Conservation (phyloP, 2,888 invertebrate genomes). For the Pecten maximus region DNA sequence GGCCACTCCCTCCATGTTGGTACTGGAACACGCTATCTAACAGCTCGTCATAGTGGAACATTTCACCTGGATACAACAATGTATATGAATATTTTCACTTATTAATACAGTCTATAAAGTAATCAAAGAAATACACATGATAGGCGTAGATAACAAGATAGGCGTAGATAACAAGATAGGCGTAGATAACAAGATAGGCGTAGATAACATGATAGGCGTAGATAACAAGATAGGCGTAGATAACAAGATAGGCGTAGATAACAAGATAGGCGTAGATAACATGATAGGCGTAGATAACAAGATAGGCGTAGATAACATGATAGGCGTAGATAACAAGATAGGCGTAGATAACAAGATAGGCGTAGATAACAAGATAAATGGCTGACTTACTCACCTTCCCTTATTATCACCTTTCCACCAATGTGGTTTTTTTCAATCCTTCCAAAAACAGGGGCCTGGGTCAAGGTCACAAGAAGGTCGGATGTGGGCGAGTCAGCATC, state of each 20-base stretch:
- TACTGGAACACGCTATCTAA: conserved; percentile 71
- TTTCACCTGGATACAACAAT: conserved; percentile 69
- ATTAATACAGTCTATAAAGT: no score
- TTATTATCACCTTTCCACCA: conserved; percentile 58
- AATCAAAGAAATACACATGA: no score
- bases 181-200: no score
- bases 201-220: no score
- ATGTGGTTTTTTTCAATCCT: conserved; percentile 66
- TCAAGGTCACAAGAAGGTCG: conserved; percentile 69
- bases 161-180: no score
- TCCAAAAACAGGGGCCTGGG: conserved; percentile 67
- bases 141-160: no score
- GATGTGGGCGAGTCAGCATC: conserved; percentile 73
- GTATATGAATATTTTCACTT: not conserved
- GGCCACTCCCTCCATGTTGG: conserved; percentile 66
- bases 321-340: not conserved
- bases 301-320: no score
- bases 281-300: no score
- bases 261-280: no score
- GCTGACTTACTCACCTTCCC: conserved; percentile 56
- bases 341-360: not conserved
- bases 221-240: no score
- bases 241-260: no score
- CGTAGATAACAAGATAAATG: not conserved
- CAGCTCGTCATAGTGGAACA: conserved; percentile 71